Conservation (phyloP, 2,797 vertebrate genomes). For the Parotocinclus haroldoi region DNA sequence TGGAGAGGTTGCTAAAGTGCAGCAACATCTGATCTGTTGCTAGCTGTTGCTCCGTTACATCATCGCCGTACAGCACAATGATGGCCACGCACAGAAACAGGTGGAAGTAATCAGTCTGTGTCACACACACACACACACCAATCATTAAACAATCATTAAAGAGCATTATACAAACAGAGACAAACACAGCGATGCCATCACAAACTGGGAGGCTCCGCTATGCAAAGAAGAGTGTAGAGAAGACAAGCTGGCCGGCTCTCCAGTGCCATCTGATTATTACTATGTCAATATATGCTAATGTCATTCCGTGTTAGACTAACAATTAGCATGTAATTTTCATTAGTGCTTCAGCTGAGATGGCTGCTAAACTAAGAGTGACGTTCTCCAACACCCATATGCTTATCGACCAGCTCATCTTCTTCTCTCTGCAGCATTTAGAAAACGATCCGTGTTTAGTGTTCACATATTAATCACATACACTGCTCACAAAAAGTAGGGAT, state of each 20-base stretch:
- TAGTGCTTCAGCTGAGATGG: conserved; percentile 30
- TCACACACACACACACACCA: conserved; percentile 4
- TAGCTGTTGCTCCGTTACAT: conserved; percentile 91
- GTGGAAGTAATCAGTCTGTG: conserved; percentile 97
- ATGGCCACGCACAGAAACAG: conserved; percentile 97
- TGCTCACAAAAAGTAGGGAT: no score
- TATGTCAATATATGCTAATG: conserved; percentile 46
- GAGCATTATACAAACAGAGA: background rate
- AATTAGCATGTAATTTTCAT: conserved; percentile 46
- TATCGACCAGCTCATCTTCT: background rate
- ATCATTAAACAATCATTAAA: background rate
- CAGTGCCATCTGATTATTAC: conserved; percentile 39
- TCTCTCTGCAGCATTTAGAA: background rate
- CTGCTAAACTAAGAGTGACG: conserved; percentile 16
- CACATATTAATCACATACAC: no score
- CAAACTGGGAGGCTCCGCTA: conserved; percentile 1
- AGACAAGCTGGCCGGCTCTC: conserved; percentile 28
- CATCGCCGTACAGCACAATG: conserved; percentile 92
- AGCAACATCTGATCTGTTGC: conserved; percentile 96
- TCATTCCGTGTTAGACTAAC: conserved; percentile 31
- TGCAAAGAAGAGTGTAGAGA: conserved; percentile 25
- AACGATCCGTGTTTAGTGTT: background rate
- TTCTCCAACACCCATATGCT: conserved; percentile 29
- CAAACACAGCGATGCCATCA: conserved; percentile 9
- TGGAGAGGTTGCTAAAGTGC: conserved; percentile 94